Conservation (phyloP, 2,797 vertebrate species). For the Fratercula arctica region DNA sequence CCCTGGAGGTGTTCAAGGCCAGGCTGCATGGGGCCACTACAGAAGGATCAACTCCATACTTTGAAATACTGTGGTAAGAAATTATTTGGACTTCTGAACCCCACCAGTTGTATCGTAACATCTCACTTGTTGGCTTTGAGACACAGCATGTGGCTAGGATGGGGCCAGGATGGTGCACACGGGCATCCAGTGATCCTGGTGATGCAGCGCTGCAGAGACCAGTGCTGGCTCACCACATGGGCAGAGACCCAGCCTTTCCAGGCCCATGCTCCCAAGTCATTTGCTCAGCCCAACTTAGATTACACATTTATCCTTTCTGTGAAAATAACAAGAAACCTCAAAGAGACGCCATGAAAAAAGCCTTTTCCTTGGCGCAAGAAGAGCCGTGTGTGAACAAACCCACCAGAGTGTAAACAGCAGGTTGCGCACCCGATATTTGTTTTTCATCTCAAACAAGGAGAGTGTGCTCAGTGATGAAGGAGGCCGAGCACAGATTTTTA, state of each 20-base stretch:
- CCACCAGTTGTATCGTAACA: not conserved
- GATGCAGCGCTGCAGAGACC: accelerated
- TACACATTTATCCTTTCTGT: not conserved
- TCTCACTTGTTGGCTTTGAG: not conserved
- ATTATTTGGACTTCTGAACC: not conserved
- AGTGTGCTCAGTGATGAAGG: not conserved
- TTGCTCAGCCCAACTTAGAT: not conserved
- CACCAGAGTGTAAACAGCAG: not conserved
- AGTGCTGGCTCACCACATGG: not conserved
- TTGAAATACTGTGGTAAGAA: not conserved
- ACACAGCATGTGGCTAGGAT: not conserved
- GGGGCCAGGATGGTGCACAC: not conserved
- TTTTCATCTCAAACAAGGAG: conserved; percentile 27
- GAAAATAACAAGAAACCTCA: not conserved
- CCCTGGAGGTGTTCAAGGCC: no score
- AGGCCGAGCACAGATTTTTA: not conserved
- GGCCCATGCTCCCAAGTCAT: not conserved
- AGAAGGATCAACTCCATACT: not conserved
- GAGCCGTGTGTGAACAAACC: not conserved
- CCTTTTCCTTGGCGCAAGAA: not conserved
- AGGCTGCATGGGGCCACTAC: not conserved
- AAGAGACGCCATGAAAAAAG: not conserved
- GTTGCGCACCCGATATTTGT: conserved; percentile 10
- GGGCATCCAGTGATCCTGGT: not conserved
- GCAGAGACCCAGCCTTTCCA: not conserved